These are phyloP conservation scores for Dendronephthya gigantea DNA, from an alignment of 64 coral and sea anemone genomes.

Conservation along the genomic window DNA sequence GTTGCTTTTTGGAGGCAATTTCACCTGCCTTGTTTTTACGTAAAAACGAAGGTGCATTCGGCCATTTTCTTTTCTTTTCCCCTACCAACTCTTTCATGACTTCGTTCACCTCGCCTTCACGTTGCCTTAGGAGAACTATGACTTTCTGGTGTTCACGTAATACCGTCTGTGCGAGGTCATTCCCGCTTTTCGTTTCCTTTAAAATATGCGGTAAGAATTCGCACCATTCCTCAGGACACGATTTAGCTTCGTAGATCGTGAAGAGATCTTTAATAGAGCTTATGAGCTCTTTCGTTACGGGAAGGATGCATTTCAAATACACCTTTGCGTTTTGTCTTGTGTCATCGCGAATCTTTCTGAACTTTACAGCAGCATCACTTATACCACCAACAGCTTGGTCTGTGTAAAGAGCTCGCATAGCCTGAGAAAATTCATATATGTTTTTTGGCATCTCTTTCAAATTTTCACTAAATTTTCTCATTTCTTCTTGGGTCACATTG, in stretches of 20 bases:
- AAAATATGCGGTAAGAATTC: not conserved
- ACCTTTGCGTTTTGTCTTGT: not conserved
- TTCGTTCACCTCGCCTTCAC: conserved; percentile 12
- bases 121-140: not conserved
- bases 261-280: not conserved
- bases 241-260: no score
- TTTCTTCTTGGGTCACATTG: not conserved
- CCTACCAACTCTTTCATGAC: conserved; percentile 28
- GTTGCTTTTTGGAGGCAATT: no score
- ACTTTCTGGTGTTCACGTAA: not conserved
- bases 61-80: no score
- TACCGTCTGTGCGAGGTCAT: not conserved
- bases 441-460: conserved; percentile 26
- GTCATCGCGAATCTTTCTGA: no score
- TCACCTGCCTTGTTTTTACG: no score
- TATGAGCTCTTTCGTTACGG: not conserved
- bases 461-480: not conserved
- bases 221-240: no score
- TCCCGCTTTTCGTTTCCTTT: not conserved
- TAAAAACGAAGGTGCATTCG: no score
- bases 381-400: not conserved
- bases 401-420: conserved; percentile 21
- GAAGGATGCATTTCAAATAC: not conserved
- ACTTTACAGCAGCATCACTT: not conserved
- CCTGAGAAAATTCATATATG: conserved; percentile 11